Evolutionary conservation across 2,797 vertebrate species (phyloP).

Genomic region (Phaenicophaeus curvirostris): DNA sequence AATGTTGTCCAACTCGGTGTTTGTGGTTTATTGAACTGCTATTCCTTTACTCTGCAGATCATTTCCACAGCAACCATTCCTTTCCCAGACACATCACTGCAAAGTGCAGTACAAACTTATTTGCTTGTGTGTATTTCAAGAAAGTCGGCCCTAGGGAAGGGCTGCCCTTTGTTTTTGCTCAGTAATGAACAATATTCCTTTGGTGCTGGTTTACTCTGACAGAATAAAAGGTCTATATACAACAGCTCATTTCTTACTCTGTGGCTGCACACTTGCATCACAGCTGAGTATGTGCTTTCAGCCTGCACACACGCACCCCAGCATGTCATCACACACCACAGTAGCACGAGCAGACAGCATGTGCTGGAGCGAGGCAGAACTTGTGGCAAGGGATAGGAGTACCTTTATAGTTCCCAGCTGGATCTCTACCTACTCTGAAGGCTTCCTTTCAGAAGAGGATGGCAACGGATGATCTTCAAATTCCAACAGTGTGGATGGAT

Average conservation of each 20-base stretch:
- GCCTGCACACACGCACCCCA: fast-evolving
- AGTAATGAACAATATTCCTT: background rate
- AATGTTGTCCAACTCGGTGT: background rate
- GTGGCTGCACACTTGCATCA: fast-evolving
- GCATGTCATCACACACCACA: background rate
- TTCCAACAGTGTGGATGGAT: background rate
- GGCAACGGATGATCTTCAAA: background rate
- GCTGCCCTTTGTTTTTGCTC: background rate
- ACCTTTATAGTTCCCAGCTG: background rate
- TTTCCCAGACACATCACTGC: background rate
- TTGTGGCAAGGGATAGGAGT: background rate
- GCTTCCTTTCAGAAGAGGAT: background rate
- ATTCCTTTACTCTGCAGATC: background rate
- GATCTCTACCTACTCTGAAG: background rate
- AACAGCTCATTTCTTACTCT: background rate
- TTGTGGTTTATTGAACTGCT: background rate
- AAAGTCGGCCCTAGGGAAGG: background rate
- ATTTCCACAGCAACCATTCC: background rate
- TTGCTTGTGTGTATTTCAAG: background rate
- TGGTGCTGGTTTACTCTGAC: background rate
- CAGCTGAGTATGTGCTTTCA: background rate
- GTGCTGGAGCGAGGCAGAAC: background rate
- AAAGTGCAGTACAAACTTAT: background rate
- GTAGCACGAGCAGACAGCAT: background rate
- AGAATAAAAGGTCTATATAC: background rate